Evolutionary conservation across 1,140 invertebrate genomes (phyloP), one percentile per base, ranked within the genome.

Genomic region (Orius insidiosus): DNA sequence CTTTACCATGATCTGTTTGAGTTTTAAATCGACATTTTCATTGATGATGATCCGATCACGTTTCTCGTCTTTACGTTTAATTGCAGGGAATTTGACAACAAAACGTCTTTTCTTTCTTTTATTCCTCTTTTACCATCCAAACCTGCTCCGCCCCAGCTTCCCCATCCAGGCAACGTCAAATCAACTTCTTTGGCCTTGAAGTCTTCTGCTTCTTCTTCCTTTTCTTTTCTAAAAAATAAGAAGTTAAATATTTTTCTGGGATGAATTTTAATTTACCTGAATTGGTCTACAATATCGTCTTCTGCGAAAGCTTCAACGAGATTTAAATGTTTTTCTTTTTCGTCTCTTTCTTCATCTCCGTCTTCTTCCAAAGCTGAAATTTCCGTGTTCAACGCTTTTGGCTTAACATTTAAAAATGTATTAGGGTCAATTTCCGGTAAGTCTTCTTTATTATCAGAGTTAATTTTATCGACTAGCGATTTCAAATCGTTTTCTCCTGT

Each of bases 251-350:
- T n/a, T n/a, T n/a, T n/a, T n/a, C n/a, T n/a, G n/a, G n/a, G n/a
- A n/a, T n/a, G n/a, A n/a, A n/a, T n/a, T n/a, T n/a, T n/a, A n/a
- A n/a, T n/a, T n/a, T n/a, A n/a, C n/a, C n/a, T n/a, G n/a, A n/a
- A 96, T 56, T 95, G 84, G 7, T 76, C 76, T 15, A 90, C 71
- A 14, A 95, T 80, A 65, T 96, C 86, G 66, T 96, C 89, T 60
- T 94, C 87, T 56, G 85, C 83, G 70, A 98, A 97, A 0, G 93
- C 92, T 67, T 97, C 85, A 49, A 76, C 75, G 40, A 96, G 82
- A 24, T 80, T 76, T 55, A 76, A 64, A 24, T 76, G 67, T 54
- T 75, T 75, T 47, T 74, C 64, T n/a, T n/a, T n/a, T n/a, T n/a
- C n/a, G n/a, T n/a, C n/a, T 16, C 73, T 69, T 41, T 69, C 32